These are phyloP conservation scores for Pseudochaenichthys georgianus DNA, from an alignment of 2,797 vertebrate species.

Conservation along the genomic window DNA sequence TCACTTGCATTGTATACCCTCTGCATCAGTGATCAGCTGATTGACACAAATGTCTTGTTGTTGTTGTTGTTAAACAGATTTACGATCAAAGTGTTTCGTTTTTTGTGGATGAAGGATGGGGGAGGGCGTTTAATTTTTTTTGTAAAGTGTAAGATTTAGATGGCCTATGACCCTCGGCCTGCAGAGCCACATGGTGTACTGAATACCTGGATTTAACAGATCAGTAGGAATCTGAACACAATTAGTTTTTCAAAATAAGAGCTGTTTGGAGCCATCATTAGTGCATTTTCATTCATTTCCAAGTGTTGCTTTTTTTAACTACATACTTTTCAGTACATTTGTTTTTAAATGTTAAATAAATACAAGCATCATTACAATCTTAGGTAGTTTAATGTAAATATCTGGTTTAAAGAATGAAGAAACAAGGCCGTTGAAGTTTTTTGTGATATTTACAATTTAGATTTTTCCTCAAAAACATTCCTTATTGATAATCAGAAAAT, in stretches of 20 bases:
- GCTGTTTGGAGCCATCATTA: neutral
- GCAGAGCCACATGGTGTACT: slow-evolving; percentile 45
- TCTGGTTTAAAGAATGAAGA: neutral
- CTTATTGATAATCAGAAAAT: neutral
- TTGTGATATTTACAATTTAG: neutral
- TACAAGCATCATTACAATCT: neutral
- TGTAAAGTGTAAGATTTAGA: slow-evolving; percentile 49
- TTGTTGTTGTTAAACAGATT: neutral
- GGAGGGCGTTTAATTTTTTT: slow-evolving; percentile 11
- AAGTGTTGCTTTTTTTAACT: neutral
- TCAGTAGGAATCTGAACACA: neutral
- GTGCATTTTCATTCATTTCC: neutral
- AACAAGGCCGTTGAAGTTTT: neutral
- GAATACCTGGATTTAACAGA: slow-evolving; percentile 25
- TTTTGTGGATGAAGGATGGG: slow-evolving; percentile 6
- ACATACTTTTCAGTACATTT: no score
- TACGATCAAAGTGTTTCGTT: neutral
- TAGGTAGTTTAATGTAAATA: neutral
- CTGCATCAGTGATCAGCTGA: slow-evolving; percentile 30
- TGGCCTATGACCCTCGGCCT: slow-evolving; percentile 35
- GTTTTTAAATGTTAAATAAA: neutral
- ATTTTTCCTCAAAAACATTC: neutral
- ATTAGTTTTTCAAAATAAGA: neutral
- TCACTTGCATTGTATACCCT: slow-evolving; percentile 60
- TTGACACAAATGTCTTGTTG: neutral